Percentiles rank a stretch among this genome's conserved stretches.
Conservation (phyloP, 2,113 vertebrate species). For the Mirza zaza region DNA sequence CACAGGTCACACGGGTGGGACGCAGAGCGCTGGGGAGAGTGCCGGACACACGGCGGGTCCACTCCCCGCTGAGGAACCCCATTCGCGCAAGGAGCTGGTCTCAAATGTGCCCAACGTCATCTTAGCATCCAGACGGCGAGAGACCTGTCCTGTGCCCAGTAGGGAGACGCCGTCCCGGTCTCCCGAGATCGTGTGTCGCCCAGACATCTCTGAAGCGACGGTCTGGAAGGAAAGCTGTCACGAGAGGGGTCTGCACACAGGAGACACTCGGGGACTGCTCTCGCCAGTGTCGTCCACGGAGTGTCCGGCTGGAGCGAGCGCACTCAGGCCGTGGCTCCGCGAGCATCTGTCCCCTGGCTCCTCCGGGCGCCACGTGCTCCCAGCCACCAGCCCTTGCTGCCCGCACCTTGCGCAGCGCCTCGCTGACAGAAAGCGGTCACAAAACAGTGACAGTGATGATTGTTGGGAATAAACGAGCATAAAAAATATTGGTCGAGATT, state of each 20-base stretch:
- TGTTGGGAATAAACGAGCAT: background rate
- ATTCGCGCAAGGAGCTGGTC: background rate
- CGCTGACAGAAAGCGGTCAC: background rate
- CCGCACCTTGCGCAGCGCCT: background rate
- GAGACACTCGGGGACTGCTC: background rate
- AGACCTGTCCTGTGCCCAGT: background rate
- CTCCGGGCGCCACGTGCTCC: too few relatives aligned
- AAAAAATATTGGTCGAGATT: background rate
- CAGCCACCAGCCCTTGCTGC: accelerated
- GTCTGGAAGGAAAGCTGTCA: background rate
- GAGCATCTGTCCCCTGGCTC: background rate
- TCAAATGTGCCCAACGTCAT: background rate
- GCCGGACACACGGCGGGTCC: background rate
- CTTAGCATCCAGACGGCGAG: background rate
- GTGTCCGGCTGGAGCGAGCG: background rate
- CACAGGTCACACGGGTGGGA: too few relatives aligned
- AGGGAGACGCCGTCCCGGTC: too few relatives aligned
- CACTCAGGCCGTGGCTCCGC: background rate
- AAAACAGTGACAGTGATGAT: background rate
- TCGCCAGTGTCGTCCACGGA: background rate
- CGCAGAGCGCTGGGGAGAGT: background rate
- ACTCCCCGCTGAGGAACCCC: background rate
- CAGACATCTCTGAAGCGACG: background rate
- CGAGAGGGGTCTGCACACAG: background rate
- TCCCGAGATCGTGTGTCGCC: background rate